A percentile compares a stretch with the other conserved stretches of the same genome.
These are phyloP conservation scores for Epinotia brunnichana DNA, from an alignment of 2,888 invertebrate species.

Conservation along the genomic window DNA sequence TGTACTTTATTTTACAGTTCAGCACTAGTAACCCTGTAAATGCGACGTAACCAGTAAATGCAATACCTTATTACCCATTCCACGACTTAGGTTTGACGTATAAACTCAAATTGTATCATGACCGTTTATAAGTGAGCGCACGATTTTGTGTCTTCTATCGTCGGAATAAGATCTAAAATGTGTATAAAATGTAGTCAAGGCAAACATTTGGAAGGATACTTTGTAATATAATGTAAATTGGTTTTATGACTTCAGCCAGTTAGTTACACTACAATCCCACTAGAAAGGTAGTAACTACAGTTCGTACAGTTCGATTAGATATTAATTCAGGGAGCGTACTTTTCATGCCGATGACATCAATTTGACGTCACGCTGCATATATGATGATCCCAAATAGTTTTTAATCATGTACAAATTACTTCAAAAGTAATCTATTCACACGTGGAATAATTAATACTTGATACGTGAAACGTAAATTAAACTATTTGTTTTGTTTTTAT, in stretches of 20 bases:
- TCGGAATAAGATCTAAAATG: background rate
- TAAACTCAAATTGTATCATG: background rate
- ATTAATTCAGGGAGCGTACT: too few relatives aligned
- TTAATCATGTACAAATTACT: too few relatives aligned
- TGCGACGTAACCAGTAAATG: background rate
- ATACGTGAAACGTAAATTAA: too few relatives aligned
- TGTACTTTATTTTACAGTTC: background rate
- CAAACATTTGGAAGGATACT: slow-evolving; percentile 55
- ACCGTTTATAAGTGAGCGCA: background rate
- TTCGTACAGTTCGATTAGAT: background rate
- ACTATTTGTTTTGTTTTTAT: too few relatives aligned
- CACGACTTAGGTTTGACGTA: slow-evolving; percentile 10
- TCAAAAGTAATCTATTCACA: too few relatives aligned
- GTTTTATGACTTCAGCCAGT: slow-evolving; percentile 51
- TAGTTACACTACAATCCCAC: slow-evolving; percentile 46
- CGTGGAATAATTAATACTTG: too few relatives aligned
- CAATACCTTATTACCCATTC: slow-evolving; percentile 5
- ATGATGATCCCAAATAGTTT: too few relatives aligned
- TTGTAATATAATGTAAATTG: slow-evolving; percentile 56
- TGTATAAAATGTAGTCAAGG: slow-evolving; percentile 3
- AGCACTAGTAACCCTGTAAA: background rate
- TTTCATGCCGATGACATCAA: too few relatives aligned
- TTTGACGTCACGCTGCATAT: too few relatives aligned
- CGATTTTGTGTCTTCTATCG: background rate
- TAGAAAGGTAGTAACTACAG: slow-evolving; percentile 13